Base-by-base conservation (phyloP, 2,797 vertebrate species). In the Clarias fuscus region DNA sequence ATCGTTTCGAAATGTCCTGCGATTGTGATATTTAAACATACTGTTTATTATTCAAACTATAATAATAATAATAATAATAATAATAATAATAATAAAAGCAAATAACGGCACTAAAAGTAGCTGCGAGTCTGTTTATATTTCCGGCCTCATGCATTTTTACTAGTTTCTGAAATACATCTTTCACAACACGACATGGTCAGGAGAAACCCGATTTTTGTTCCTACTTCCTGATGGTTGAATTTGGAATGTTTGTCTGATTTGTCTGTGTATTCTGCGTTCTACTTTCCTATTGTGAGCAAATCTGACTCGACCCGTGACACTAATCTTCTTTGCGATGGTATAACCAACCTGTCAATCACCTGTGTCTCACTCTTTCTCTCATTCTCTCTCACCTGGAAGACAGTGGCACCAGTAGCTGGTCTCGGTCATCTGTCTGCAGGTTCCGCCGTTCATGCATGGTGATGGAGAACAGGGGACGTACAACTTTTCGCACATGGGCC, bases 361-460 rank as follows among this genome's bases (percentile, higher is more conserved):
- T 24, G 53, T 24, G 53, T 24, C 8, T 8, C 18, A 24, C 24
- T 78, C 40, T 10, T 7, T 20, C 59, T n/a, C 30, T 30, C 30
- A 30, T 20, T 40, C 27, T 27, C 72, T 59, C 79, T 88, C 84
- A 98, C 97, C 97, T 93, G 97, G 97, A 80, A 99, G 95, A 89
- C 97, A 98, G 95, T 97, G 97, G 92, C 97, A 99, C 3, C 93
- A 96, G 86, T 97, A 99, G 90, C 91, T 94, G 86, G 93, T 96
- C 82, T 97, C 97, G 0, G 95, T 93, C 5, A 90, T 97, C 48
- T 92, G 96, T 59, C 97, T 96, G 89, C 98, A 99, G 87, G 97
- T 98, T 67, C 97, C 98, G 85, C 97, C 98, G 0, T 98, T 98
- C 43, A 95, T 92, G 87, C 97, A 99, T 0, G 97, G 97, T 0